Conservation (phyloP, 2,797 vertebrate genomes). For the Pangasius mekongensis region DNA sequence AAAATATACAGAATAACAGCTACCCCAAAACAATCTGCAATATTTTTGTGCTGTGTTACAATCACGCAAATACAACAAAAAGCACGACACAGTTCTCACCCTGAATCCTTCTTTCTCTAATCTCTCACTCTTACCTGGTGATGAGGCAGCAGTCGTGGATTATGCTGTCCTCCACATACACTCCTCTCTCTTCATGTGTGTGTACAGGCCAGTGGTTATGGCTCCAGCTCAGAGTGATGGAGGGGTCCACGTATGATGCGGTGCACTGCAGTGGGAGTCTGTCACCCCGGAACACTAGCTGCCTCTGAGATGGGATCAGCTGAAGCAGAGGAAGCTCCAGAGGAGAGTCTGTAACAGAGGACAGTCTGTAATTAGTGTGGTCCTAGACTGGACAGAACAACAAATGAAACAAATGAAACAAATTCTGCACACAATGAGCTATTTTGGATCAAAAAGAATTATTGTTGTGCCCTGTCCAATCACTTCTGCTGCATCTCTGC, state of each 20-base stretch:
- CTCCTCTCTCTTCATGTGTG: slow-evolving; percentile 80
- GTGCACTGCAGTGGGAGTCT: slow-evolving; percentile 89
- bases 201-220: slow-evolving; percentile 74
- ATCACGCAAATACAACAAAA: not conserved
- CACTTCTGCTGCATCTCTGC: not conserved
- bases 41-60: not conserved
- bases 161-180: slow-evolving; percentile 87
- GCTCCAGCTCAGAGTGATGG: slow-evolving; percentile 81
- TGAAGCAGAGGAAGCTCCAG: slow-evolving; percentile 89
- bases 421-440: not conserved
- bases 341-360: slow-evolving; percentile 75
- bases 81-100: not conserved
- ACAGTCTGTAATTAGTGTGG: not conserved
- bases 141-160: slow-evolving; percentile 91
- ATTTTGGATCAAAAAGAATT: not conserved
- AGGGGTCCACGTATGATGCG: slow-evolving; percentile 80
- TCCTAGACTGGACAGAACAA: not conserved
- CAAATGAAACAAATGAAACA: too few relatives aligned
- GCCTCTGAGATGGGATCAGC: slow-evolving; percentile 89
- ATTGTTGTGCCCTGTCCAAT: not conserved
- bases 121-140: slow-evolving; percentile 77
- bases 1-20: not conserved
- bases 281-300: slow-evolving; percentile 89
- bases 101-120: not conserved
- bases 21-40: not conserved